Evolutionary conservation across 2,797 vertebrate genomes (phyloP), one percentile per base, ranked within the genome.

Genomic region (Chelon labrosus): DNA sequence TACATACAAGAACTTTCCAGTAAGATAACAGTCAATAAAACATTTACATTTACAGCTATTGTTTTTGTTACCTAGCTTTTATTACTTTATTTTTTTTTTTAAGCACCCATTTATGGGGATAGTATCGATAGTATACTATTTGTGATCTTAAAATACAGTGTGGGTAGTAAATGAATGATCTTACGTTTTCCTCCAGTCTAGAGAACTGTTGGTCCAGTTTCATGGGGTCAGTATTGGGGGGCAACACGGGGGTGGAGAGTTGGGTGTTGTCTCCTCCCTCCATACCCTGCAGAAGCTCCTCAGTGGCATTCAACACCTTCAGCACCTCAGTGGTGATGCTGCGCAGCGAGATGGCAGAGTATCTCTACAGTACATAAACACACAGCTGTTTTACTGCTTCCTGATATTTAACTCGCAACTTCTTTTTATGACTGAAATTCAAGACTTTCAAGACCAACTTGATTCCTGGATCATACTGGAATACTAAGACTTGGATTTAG

Each of bases 271-370:
- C 93, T 75, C 91, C 87, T 57, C 80, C 90, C 0, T 93, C 80
- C 22, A 87, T 94, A 76, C 93, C 97, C 58, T 96, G 96, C 70
- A 99, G 96, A 80, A 99, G 90, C 59, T 98, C 96, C 86, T 99
- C 98, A 0, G 98, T 98, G 86, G 97, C 96, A 0, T 98, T 99
- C 83, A 99, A 95, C 86, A 99, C 96, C 88, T 96, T 98, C 80
- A 99, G 93, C 73, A 99, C 96, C 92, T 99, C 97, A 16, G 97
- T 97, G 89, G 98, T 99, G 93, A 99, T 97, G 93, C 95, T 97
- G 92, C 97, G 92, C 92, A 99, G 96, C 87, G 97, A 98, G 77
- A 94, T 94, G 13, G 97, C 97, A 19, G 98, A 98, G 89, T 96
- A 96, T 85, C 96, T 97, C 98, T 99, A 87, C 91, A 93, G 79